A percentile compares a stretch with the other conserved stretches of the same genome.
Conservation (phyloP, 2,797 vertebrate genomes). For the Epinephelus coioides region DNA sequence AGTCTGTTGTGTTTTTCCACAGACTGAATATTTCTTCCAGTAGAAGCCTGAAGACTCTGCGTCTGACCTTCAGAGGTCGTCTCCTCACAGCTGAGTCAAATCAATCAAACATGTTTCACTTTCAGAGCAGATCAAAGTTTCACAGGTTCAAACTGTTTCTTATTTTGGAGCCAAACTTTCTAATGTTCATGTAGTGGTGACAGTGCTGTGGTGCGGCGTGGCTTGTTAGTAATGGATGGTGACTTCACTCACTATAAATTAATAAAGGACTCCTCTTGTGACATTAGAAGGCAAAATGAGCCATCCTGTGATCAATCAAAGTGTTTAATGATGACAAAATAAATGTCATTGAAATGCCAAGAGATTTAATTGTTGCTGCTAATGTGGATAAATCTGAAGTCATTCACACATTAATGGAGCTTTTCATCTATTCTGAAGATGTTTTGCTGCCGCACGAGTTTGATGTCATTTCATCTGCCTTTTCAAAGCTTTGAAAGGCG, state of each 20-base stretch:
- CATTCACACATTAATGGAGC: conserved; percentile 58
- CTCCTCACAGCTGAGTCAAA: not conserved
- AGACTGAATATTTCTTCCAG: not conserved
- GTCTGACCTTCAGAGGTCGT: not conserved
- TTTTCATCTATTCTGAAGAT: conserved; percentile 56
- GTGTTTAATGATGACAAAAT: conserved; percentile 72
- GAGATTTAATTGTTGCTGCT: conserved; percentile 73
- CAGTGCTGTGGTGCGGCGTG: conserved; percentile 33
- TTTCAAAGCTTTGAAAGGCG: conserved; percentile 51
- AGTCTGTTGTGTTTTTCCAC: not conserved
- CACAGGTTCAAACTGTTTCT: not conserved
- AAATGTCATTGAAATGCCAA: conserved; percentile 80
- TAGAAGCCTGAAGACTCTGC: not conserved
- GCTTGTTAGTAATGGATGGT: conserved; percentile 60
- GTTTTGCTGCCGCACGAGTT: conserved; percentile 38
- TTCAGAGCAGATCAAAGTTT: not conserved
- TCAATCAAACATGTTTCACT: conserved; percentile 10
- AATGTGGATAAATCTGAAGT: conserved; percentile 67
- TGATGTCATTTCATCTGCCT: conserved; percentile 51
- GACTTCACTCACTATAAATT: conserved; percentile 69
- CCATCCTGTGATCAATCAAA: conserved; percentile 69
- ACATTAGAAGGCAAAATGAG: conserved; percentile 60
- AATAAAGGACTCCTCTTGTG: conserved; percentile 63
- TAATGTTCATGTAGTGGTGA: conserved; percentile 8
- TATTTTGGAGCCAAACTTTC: conserved; percentile 9